Conservation (phyloP, 1,140 invertebrate species). For the Caerostris extrusa region DNA sequence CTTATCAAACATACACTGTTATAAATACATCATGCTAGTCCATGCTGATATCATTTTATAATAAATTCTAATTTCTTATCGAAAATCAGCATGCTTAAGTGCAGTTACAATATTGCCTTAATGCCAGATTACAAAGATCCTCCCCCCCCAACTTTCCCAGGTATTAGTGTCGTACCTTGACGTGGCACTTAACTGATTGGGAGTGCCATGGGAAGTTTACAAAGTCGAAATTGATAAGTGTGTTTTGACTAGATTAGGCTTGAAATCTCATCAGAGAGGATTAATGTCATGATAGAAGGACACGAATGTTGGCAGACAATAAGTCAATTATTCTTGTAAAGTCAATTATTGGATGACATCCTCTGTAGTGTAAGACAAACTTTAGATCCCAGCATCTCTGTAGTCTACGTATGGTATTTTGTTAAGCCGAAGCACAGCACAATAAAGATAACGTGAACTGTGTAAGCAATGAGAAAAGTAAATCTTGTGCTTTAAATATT, state of each 20-base stretch:
- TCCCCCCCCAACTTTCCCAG: neutral
- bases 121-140: neutral
- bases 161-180: neutral
- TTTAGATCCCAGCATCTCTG: no score
- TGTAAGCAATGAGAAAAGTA: no score
- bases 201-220: neutral
- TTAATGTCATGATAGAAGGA: neutral
- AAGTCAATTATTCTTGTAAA: neutral
- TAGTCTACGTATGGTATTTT: no score
- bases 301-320: neutral
- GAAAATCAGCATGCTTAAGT: no score
- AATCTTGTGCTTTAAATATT: no score
- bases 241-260: constrained; percentile 1
- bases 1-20: neutral
- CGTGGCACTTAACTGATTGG: neutral
- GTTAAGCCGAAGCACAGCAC: no score
- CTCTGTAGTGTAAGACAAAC: neutral
- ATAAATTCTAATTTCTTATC: no score
- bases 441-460: no score
- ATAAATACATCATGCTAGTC: neutral
- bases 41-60: no score
- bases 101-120: no score
- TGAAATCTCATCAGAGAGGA: neutral
- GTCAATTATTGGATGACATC: neutral
- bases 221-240: constrained; percentile 2